Base-by-base conservation (phyloP, 2,888 invertebrate genomes). In the Coleophora deauratella region DNA sequence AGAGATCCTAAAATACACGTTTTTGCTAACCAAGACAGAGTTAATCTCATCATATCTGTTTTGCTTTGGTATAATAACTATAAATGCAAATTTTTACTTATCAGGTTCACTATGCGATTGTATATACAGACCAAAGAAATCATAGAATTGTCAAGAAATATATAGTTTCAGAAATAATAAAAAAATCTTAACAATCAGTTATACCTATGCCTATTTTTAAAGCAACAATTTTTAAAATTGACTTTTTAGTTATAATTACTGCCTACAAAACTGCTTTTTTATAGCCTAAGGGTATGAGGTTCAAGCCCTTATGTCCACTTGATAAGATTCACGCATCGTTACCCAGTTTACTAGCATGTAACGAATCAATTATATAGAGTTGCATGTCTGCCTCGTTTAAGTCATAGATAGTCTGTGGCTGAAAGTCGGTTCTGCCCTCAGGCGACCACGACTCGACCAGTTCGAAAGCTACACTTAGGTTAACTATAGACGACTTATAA, bases 361-460 rank as follows among this genome's bases (percentile, higher is more conserved):
- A 45, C 39, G 40, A 42, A 45, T 44, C 44, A 44, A 44, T 44
- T 41, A 38, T 32, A 37, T 33, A 11, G 35, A 9, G 36, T 65
- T 53, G 58, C 58, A 55, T 61, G 62, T 57, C 58, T 60, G 40
- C 35, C 27, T 36, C 57, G 52, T 55, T 66, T 64, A 62, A 62
- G 56, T 59, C 57, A 49, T 63, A 60, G 52, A 49, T 63, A 60
- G 52, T 59, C 58, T 60, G 51, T 51, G 59, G 51, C 64, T 62
- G 65, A 67, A 70, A 67, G 68, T 65, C 66, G 72, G 57, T 59
- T 56, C 54, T 54, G 53, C 58, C 77, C 69, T 44, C 55, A 37
- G 76, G 77, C 75, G 59, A 60, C 65, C 77, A 78, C 77, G 76
- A 76, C 66, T 59, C 47, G 57, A 55, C 61, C 66, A 56, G 57